Conservation (phyloP, 2,113 vertebrate species). For the Thunnus maccoyii region DNA sequence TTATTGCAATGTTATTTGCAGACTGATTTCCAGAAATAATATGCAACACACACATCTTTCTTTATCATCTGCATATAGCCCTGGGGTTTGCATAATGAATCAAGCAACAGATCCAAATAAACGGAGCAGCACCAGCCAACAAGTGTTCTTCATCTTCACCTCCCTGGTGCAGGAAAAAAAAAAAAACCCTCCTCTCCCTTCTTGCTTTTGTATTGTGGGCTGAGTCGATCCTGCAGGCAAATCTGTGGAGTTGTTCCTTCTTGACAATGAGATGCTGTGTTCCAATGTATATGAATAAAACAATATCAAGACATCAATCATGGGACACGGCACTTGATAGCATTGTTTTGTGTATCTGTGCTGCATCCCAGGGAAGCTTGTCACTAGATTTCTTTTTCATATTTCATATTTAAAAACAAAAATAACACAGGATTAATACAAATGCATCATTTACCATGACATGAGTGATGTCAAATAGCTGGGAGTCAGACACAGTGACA, state of each 20-base stretch:
- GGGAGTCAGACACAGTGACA: not conserved
- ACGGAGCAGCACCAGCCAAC: slow-evolving; percentile 27
- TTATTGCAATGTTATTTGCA: not conserved
- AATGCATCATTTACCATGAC: not conserved
- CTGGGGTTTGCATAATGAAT: not conserved
- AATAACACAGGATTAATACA: not conserved
- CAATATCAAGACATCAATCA: slow-evolving; percentile 10
- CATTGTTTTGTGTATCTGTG: not conserved
- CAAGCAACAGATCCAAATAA: slow-evolving; percentile 4
- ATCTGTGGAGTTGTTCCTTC: slow-evolving; percentile 18
- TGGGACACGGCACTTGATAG: too few relatives aligned
- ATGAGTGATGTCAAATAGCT: not conserved
- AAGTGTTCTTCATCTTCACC: slow-evolving; percentile 15
- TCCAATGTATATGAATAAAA: not conserved
- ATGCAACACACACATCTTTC: not conserved
- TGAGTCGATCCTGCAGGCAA: not conserved
- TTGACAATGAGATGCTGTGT: slow-evolving; percentile 21
- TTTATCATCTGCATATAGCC: slow-evolving; percentile 1
- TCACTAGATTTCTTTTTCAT: not conserved
- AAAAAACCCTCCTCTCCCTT: not conserved
- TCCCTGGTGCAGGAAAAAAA: not conserved
- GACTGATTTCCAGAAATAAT: not conserved
- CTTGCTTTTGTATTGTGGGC: slow-evolving; percentile 6
- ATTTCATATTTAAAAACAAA: not conserved
- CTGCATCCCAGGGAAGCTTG: not conserved